phyloP scores from a whole-genome alignment of 2,888 invertebrate species.

The Tetrapedia diversipes region DNA sequence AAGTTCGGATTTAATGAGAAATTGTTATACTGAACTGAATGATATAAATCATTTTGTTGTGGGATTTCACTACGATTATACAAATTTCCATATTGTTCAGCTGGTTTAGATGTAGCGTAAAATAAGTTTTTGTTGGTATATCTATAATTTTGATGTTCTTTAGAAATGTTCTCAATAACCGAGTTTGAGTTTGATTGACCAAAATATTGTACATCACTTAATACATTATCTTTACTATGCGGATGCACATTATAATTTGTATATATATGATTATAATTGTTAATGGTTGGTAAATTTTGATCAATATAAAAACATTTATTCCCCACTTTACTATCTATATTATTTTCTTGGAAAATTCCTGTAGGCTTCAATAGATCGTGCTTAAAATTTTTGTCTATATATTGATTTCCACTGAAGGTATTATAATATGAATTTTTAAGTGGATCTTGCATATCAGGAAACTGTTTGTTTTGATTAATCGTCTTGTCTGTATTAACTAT shows the following conservation, averaged over 20 bases:
- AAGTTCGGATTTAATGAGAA: not conserved
- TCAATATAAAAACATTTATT: not conserved
- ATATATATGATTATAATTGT: constrained; percentile 1
- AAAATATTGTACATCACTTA: not conserved
- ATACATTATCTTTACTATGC: not conserved
- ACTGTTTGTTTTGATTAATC: not conserved
- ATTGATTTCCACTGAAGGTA: not conserved
- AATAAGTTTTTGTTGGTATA: not conserved
- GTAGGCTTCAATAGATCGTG: not conserved
- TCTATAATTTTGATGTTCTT: not conserved
- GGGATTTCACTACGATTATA: not conserved
- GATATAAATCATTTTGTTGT: not conserved
- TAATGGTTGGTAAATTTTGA: not conserved
- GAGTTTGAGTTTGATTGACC: not conserved
- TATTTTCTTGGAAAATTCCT: not conserved
- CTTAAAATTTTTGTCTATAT: not conserved
- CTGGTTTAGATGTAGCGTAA: not conserved
- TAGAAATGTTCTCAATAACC: not conserved
- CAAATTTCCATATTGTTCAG: not conserved
- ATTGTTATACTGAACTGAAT: not conserved
- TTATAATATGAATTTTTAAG: not conserved
- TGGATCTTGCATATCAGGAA: not conserved
- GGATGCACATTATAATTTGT: not conserved
- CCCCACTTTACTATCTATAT: not conserved
- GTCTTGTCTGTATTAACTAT: not conserved